phyloP scores from a whole-genome alignment of 2,113 vertebrate genomes.

The Catharus minimus region DNA sequence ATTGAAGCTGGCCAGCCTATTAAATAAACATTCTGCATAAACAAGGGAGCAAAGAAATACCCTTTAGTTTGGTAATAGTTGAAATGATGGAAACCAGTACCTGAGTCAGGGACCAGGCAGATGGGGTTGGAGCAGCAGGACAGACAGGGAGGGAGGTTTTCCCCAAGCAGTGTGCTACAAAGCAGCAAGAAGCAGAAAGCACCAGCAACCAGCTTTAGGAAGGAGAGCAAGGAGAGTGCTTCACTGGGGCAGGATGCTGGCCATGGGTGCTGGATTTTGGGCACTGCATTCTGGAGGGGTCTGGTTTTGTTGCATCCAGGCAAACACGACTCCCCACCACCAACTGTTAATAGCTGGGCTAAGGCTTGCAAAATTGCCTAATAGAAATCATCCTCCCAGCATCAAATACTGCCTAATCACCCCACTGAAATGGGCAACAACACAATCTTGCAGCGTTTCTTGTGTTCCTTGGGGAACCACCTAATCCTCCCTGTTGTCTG shows the following conservation, averaged over 20 bases:
- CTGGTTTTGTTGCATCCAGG: neutral
- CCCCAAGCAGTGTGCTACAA: neutral
- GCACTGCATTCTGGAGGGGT: neutral
- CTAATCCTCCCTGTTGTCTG: constrained; percentile 42
- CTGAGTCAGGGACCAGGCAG: neutral
- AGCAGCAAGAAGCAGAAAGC: neutral
- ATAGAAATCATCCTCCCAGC: neutral
- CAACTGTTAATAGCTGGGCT: neutral
- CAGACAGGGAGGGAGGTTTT: neutral
- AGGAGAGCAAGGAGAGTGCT: neutral
- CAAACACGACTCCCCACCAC: neutral
- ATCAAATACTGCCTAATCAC: neutral
- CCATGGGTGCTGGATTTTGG: neutral
- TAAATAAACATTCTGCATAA: constrained; percentile 62
- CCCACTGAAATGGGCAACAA: neutral
- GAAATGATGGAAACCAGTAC: constrained; percentile 21
- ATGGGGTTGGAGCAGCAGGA: neutral
- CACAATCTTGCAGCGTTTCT: neutral
- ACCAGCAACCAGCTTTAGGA: neutral
- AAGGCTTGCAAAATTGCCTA: rapidly evolving
- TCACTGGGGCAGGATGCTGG: neutral
- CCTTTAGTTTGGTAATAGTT: constrained; percentile 29
- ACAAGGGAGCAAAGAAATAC: constrained; percentile 52
- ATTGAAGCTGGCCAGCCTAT: constrained; percentile 62
- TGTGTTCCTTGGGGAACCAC: constrained; percentile 3